Evolutionary conservation across 2,797 vertebrate genomes (phyloP), one percentile per base, ranked within the genome.

Genomic region (Anabas testudineus): DNA sequence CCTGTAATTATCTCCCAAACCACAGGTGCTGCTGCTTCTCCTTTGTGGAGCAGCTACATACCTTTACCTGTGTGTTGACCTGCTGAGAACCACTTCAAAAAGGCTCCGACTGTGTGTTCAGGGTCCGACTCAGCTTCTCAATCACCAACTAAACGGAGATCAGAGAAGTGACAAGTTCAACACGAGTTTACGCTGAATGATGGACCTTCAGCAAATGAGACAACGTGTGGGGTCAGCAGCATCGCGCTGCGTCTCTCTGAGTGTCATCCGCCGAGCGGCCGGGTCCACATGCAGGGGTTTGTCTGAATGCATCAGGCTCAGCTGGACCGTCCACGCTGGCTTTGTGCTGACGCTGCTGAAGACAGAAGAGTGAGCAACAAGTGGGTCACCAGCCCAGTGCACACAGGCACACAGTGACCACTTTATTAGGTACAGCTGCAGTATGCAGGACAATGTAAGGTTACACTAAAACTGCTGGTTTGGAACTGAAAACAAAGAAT

Each of bases 221-320:
- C 89, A 86, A 70, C 65, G 7, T 83, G 88, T 78, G 55, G 68
- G 84, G 67, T 92, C 90, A 91, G 90, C 90, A 88, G 80, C 83
- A 87, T 87, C 73, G 47, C 73, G 36, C 48, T 16, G 30, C 4
- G 58, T 59, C 13, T 73, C 39, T 8, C 10, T 16, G 63, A 46
- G 21, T 64, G 79, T 83, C 85, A 78, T 65, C 82, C 84, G 49
- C 4, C 3, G 39, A 19, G 48, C n/a, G 2, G 30, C 48, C 26
- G 28, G 72, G 53, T 68, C 72, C 79, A 75, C 60, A 71, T 74
- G 43, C 14, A 16, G 47, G 22, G 51, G 81, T 7, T 26, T 80
- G 87, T 88, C 87, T 64, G 41, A 51, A n/a, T 4, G 45, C 39
- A 85, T 88, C 82, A 80, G 70, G 10, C 59, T 85, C 79, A 81